These are phyloP conservation scores for Neotoma lepida DNA, from an alignment of 2,113 vertebrate species.

Conservation along the genomic window DNA sequence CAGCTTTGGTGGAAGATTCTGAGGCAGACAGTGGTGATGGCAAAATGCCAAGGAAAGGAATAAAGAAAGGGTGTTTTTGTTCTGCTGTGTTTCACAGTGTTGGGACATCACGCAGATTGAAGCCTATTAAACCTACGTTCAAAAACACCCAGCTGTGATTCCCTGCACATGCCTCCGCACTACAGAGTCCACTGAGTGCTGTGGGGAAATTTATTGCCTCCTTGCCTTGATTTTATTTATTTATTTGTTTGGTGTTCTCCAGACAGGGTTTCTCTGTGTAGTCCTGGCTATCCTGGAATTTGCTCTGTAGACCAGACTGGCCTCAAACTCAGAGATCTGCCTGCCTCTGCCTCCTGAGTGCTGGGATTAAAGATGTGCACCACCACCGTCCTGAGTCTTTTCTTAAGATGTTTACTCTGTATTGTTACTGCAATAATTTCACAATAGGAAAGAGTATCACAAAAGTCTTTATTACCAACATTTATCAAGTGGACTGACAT, in stretches of 20 bases:
- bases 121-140: constrained; percentile 8
- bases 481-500: background rate
- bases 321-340: background rate
- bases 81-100: constrained; percentile 70
- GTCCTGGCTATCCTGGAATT: background rate
- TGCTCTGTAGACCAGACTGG: background rate
- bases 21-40: constrained; percentile 29
- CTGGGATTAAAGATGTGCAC: background rate
- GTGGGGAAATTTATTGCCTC: background rate
- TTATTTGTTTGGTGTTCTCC: background rate
- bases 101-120: background rate
- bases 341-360: background rate
- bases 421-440: background rate
- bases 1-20: background rate
- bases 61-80: constrained; percentile 64
- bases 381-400: background rate
- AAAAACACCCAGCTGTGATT: constrained; percentile 58
- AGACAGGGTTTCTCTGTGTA: background rate
- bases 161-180: background rate
- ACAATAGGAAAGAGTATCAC: background rate
- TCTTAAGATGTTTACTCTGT: background rate
- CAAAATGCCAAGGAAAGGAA: constrained; percentile 60
- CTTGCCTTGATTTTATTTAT: background rate
- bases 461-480: background rate
- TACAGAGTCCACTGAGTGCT: background rate